These are phyloP conservation scores for Macrosiphum euphorbiae DNA, from an alignment of 2,888 invertebrate genomes.

Conservation along the genomic window DNA sequence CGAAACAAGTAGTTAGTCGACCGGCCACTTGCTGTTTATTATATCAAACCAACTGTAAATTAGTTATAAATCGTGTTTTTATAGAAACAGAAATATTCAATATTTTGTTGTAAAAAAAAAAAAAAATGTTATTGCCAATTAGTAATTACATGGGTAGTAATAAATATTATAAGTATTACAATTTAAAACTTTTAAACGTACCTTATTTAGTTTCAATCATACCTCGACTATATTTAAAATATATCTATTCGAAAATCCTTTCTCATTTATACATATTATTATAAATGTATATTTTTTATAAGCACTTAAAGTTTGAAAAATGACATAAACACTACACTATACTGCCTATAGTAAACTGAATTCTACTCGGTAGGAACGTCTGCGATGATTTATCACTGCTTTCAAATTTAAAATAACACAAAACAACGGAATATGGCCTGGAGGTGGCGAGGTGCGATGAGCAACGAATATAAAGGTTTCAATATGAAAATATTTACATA, in stretches of 20 bases:
- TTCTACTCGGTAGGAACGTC: background rate
- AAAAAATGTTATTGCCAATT: background rate
- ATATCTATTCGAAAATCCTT: background rate
- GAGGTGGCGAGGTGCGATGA: background rate
- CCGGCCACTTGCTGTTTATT: background rate
- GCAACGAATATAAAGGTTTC: background rate
- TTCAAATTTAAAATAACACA: background rate
- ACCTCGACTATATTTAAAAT: background rate
- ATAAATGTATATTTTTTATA: background rate
- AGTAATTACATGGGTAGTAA: background rate
- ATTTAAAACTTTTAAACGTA: background rate
- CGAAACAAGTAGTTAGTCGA: background rate
- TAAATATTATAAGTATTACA: background rate
- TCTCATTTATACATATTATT: background rate
- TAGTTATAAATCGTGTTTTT: background rate
- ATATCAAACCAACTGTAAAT: background rate
- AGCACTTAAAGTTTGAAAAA: conserved; percentile 15
- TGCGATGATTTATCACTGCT: background rate
- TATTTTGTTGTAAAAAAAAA: background rate
- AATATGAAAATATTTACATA: background rate
- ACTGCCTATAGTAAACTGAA: background rate
- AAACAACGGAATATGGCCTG: background rate
- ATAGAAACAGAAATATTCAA: background rate
- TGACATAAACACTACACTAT: background rate
- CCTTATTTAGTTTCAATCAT: background rate